A percentile compares a stretch with the other conserved stretches of the same genome.
Conservation (phyloP, 2,888 invertebrate genomes). For the Norana najaformis region DNA sequence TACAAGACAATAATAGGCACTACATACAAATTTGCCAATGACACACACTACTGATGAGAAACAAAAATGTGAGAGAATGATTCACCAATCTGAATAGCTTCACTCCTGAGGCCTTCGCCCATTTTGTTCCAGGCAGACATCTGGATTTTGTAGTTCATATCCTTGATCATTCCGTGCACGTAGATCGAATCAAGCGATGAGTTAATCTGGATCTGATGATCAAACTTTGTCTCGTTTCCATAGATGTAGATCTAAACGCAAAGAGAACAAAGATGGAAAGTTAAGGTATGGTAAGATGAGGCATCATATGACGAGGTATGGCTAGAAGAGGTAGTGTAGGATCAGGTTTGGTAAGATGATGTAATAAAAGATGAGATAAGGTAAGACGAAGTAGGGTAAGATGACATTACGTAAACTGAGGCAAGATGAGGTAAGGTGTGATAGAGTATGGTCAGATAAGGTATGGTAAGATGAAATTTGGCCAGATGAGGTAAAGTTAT, state of each 20-base stretch:
- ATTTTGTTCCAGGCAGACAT: slow-evolving; percentile 85
- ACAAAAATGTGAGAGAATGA: not conserved
- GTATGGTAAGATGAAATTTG: not conserved
- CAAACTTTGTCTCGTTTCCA: slow-evolving; percentile 67
- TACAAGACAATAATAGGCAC: no score
- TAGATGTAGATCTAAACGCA: slow-evolving; percentile 42
- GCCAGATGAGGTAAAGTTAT: not conserved
- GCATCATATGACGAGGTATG: not conserved
- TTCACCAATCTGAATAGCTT: slow-evolving; percentile 40
- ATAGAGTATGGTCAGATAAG: not conserved
- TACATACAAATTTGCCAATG: not conserved
- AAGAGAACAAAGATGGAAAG: not conserved
- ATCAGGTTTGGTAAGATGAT: not conserved
- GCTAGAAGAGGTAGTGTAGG: not conserved
- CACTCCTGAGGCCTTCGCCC: slow-evolving; percentile 73
- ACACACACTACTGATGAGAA: not conserved
- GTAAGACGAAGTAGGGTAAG: not conserved
- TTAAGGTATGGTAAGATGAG: not conserved
- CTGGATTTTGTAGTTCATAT: slow-evolving; percentile 82
- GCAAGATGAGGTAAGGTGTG: not conserved
- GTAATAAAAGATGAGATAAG: no score
- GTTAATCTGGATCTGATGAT: slow-evolving; percentile 76
- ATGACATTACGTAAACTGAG: not conserved
- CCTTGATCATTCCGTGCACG: slow-evolving; percentile 83
- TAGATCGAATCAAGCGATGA: slow-evolving; percentile 84